Conservation (phyloP, 2,113 vertebrate genomes). For the Cyphomyrus discorhynchus region DNA sequence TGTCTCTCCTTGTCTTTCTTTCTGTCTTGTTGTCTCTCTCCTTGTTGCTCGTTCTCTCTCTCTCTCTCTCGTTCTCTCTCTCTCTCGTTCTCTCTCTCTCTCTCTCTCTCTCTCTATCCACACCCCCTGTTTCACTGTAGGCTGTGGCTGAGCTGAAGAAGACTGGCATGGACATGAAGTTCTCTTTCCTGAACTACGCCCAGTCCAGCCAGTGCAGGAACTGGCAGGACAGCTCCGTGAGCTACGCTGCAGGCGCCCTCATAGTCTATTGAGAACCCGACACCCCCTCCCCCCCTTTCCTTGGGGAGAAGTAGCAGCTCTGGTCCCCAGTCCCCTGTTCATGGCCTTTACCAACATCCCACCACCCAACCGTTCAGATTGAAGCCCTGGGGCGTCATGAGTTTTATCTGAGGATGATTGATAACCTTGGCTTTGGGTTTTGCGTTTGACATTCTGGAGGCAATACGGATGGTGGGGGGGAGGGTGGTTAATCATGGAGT, state of each 20-base stretch:
- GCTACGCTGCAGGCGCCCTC: slow-evolving; percentile 93
- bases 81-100: too few relatives aligned
- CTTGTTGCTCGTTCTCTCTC: too few relatives aligned
- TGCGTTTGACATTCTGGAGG: background rate
- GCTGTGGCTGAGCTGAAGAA: slow-evolving; percentile 96
- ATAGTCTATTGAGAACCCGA: slow-evolving; percentile 54
- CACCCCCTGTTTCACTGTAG: slow-evolving; percentile 47
- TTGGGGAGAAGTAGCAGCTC: slow-evolving; percentile 56
- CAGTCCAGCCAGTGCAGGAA: slow-evolving; percentile 97
- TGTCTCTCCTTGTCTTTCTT: too few relatives aligned
- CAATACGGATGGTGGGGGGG: background rate
- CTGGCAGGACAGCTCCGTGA: slow-evolving; percentile 99
- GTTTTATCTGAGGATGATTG: background rate
- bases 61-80: too few relatives aligned
- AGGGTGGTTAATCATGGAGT: background rate
- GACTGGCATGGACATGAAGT: slow-evolving; percentile 94
- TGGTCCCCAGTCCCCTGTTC: slow-evolving; percentile 26
- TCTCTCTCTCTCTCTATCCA: too few relatives aligned
- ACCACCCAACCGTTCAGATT: background rate
- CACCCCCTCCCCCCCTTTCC: background rate
- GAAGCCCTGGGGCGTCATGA: background rate
- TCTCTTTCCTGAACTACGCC: slow-evolving; percentile 97
- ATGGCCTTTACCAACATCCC: background rate
- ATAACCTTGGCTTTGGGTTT: background rate
- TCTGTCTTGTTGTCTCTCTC: too few relatives aligned